These are phyloP conservation scores for Zelostemma sp. DNA, from an alignment of 1,140 invertebrate species.

Conservation along the genomic window DNA sequence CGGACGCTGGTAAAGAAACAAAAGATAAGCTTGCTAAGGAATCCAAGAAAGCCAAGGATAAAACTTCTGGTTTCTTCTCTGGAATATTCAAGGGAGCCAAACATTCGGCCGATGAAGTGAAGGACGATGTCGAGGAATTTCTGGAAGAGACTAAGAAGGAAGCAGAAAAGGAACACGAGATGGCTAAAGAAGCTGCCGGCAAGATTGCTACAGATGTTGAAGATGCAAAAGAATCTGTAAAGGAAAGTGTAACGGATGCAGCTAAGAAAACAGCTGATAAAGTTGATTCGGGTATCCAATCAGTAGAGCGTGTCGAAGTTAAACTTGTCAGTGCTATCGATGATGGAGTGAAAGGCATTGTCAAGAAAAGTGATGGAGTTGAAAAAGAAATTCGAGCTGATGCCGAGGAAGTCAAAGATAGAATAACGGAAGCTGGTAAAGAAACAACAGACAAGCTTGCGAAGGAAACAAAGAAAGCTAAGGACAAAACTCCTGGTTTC, in stretches of 20 bases:
- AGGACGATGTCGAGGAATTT: slow-evolving; percentile 14
- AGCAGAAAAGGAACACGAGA: slow-evolving; percentile 23
- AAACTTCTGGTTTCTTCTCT: too few relatives aligned
- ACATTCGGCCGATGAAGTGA: slow-evolving; percentile 4
- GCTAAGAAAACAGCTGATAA: too few relatives aligned
- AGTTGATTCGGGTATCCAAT: slow-evolving; percentile 6
- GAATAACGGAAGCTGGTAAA: too few relatives aligned
- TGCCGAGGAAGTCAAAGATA: neutral
- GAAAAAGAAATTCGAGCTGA: slow-evolving; percentile 2
- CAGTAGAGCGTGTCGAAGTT: slow-evolving; percentile 6
- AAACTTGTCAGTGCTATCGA: too few relatives aligned
- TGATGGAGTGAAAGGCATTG: neutral
- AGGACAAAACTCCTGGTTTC: slow-evolving; percentile 50
- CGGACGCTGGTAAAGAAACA: too few relatives aligned
- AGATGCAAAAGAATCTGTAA: neutral
- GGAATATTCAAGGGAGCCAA: too few relatives aligned
- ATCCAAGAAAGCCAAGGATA: slow-evolving; percentile 42
- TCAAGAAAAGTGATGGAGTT: neutral
- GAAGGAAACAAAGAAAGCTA: slow-evolving; percentile 26
- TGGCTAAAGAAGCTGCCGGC: slow-evolving; percentile 6
- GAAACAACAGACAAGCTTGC: slow-evolving; percentile 18
- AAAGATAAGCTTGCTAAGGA: slow-evolving; percentile 33
- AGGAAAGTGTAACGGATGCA: neutral
- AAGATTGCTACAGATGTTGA: slow-evolving; percentile 1
- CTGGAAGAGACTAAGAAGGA: slow-evolving; percentile 45